Conservation (phyloP, 2,888 invertebrate species). For the Pollenia amentaria region DNA sequence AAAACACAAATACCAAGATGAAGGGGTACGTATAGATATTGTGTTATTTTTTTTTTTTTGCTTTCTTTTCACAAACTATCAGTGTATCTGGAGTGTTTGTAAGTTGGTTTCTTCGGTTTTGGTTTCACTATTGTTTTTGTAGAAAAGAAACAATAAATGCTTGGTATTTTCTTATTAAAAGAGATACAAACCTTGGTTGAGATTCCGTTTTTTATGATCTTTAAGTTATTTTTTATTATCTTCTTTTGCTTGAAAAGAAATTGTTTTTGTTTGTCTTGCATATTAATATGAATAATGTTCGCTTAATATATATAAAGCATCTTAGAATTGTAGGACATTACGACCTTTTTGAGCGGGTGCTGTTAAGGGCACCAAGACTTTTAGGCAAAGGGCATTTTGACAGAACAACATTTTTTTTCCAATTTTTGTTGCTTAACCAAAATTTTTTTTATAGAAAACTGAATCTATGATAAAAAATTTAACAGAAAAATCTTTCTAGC, state of each 20-base stretch:
- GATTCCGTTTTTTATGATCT: conserved; percentile 59
- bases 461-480: no score
- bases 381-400: no score
- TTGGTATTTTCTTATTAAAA: conserved; percentile 72
- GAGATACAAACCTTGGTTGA: conserved; percentile 61
- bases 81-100: conserved; percentile 54
- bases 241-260: conserved; percentile 44
- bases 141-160: conserved; percentile 61
- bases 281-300: conserved; percentile 73
- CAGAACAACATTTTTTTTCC: no score
- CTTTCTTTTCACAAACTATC: conserved; percentile 56
- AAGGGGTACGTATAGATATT: conserved; percentile 49
- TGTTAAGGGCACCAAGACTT: background rate
- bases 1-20: conserved; percentile 62
- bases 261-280: conserved; percentile 70
- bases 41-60: conserved; percentile 9
- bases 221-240: conserved; percentile 26
- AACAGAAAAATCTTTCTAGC: no score
- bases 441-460: no score
- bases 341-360: background rate
- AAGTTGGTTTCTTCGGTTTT: conserved; percentile 55
- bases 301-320: conserved; percentile 65
- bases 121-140: conserved; percentile 53
- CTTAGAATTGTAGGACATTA: conserved; percentile 29
- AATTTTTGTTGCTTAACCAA: no score